Base-by-base conservation (phyloP, 2,888 invertebrate species). In the Lysandra bellargus region DNA sequence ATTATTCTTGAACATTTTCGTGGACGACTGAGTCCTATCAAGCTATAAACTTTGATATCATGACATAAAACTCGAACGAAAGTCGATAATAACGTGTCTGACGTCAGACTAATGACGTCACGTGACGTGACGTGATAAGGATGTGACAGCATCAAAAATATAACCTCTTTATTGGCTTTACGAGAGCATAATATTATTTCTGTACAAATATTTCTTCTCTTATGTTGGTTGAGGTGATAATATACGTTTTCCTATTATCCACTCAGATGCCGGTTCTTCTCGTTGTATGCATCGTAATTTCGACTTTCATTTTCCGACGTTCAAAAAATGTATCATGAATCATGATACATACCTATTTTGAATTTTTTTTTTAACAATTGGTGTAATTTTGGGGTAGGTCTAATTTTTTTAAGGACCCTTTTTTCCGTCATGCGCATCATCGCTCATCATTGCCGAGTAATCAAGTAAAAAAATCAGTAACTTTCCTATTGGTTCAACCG, bases 21-120 rank as follows among this genome's bases (percentile, higher is more conserved):
- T 57, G 57, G 61, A 7, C 61, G 23, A 61, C 4, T 4, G 33
- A 33, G 69, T 5, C 30, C 12, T 33, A 33, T 14, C 14, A 12
- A 33, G 69, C 69, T 23, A 69, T 69, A 69, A 69, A 33, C 12
- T 33, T 33, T 30, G 30, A 33, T 69, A 33, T 69, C 61, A 4
- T 2, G 23, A 69, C 33, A 33, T 33, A 33, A 33, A 69, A 33
- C 69, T 33, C 12, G 33, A 33, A 33, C 69, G 33, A 33, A 12
- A 69, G 69, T 30, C 69, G 69, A 33, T 69, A 69, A 69, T 69
- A 33, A 69, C 69, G 69, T 69, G 69, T 69, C 69, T 69, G 69
- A 37, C 69, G 17, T 69, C 69, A 69, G 4, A 37, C 14, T 69
- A 69, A 69, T 69, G 33, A 33, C 69, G 1, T 69, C 33, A 69